Percentiles rank a stretch among this genome's conserved stretches.
Evolutionary conservation across 2,797 vertebrate genomes (phyloP).

Genomic region (Darevskia nairensis): DNA sequence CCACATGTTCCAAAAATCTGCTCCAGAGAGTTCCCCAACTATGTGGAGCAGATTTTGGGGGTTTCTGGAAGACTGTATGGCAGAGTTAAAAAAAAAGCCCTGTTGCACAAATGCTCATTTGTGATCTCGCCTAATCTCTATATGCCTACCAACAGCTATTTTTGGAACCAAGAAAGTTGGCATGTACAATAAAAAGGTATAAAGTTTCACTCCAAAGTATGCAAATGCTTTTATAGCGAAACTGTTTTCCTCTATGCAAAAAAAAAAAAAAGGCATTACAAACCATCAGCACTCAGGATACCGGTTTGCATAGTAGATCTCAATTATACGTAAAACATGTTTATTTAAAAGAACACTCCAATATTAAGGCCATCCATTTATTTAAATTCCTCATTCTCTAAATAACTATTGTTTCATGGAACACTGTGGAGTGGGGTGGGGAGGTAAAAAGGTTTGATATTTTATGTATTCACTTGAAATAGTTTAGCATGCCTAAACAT

Average conservation of each 20-base stretch:
- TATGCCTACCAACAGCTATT: not conserved
- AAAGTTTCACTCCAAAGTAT: not conserved
- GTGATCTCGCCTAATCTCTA: not conserved
- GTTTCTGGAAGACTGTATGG: no score
- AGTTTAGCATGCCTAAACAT: conserved; percentile 23
- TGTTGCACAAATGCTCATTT: no score
- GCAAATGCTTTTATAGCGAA: not conserved
- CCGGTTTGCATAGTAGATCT: not conserved
- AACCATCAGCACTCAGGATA: not conserved
- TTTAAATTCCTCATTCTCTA: conserved; percentile 15
- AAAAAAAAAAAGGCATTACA: not conserved
- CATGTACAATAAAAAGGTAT: not conserved
- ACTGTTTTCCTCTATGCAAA: not conserved
- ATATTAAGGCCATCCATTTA: not conserved
- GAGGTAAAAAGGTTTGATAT: not conserved
- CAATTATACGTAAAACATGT: not conserved
- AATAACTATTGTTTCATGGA: not conserved
- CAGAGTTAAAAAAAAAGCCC: no score
- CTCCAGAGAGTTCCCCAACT: no score
- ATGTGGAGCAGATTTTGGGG: no score
- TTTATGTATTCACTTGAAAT: conserved; percentile 36
- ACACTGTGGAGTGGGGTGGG: not conserved
- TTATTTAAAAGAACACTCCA: not conserved
- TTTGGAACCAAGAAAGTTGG: not conserved
- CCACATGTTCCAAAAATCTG: no score